Evolutionary conservation across 2,888 invertebrate species (phyloP), one percentile per base, ranked within the genome.

Genomic region (Copidosoma aretas): DNA sequence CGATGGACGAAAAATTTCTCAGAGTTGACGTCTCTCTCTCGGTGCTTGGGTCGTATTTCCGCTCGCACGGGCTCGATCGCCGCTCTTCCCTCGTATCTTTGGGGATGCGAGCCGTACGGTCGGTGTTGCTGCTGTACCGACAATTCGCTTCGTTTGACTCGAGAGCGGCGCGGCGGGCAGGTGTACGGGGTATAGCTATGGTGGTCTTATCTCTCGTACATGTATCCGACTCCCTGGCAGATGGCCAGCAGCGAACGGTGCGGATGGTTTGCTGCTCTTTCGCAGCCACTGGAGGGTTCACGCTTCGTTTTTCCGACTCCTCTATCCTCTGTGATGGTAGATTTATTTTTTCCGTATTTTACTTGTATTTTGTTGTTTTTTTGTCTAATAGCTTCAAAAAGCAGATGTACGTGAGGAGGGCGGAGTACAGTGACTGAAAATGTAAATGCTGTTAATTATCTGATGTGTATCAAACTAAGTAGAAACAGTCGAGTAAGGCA

Each of bases 121-220:
- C 68, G 67, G 64, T 62, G 56, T n/a, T 67, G 59, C 59, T 54
- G 70, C 74, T 72, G 32, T 32, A 73, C 73, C 74, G 75, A 80
- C 77, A 76, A 77, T 80, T 78, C 79, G 78, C 77, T 79, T 80
- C 80, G 79, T 53, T 53, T 53, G 19, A 53, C 53, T 22, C n/a
- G 53, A 19, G 53, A 53, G 19, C 10, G 53, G 12, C 19, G 24
- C 19, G 12, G 12, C 24, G 8, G 53, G 32, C 8, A 32, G 32
- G 32, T 32, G 8, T 3, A 32, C 32, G n/a, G n/a, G n/a, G n/a
- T n/a, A 32, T 32, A 32, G 32, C 3, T 32, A 32, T 22, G 21
- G 12, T 53, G 53, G 24, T 8, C 24, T 53, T 22, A 10, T 22
- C 24, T 22, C 10, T 49, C 21, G 17, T 53, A 19, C 24, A 53